Evolutionary conservation across 2,888 invertebrate genomes (phyloP), one percentile per base, ranked within the genome.

Genomic region (Galeruca laticollis): DNA sequence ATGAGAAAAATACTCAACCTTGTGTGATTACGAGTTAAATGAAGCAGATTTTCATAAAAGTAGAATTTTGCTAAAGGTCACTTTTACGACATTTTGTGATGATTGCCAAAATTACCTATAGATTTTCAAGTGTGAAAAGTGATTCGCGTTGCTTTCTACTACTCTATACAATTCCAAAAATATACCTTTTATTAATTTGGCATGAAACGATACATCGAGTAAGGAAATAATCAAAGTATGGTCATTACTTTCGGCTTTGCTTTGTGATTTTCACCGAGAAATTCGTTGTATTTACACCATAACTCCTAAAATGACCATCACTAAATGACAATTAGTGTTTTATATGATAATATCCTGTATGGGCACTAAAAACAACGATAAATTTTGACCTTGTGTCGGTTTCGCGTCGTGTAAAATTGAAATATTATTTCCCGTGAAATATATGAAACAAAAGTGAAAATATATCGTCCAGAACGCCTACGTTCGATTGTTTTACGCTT

Each of bases 401-500:
- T 43, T 63, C 54, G 11, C 63, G 54, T 63, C 54, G 26, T 43
- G 43, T 26, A 10, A 57, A 43, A 56, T 54, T 63, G 26, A 63
- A 52, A 43, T 56, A 56, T 56, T 43, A 43, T 54, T 63, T 57
- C 63, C 56, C 31, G 52, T 54, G 43, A 63, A 66, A 70, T 62
- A 66, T 62, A 26, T 59, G 11, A 31, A 57, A 20, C n/a, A 52
- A 57, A 70, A 66, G 70, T 61, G 62, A 70, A 70, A 70, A 54
- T 71, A 64, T 68, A 68, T 64, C 54, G 63, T 43, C 52, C 62
- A 59, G 21, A 57, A 21, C 70, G 68, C 68, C 70, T 49, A 68
- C 70, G 31, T 60, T 59, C 56, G 47, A 71, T 68, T 70, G 67
- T 68, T 70, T 67, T 47, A 59, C 26, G 59, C n/a, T 70, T 60